These are phyloP conservation scores for Rapana venosa DNA, from an alignment of 2,888 invertebrate genomes.

Conservation along the genomic window DNA sequence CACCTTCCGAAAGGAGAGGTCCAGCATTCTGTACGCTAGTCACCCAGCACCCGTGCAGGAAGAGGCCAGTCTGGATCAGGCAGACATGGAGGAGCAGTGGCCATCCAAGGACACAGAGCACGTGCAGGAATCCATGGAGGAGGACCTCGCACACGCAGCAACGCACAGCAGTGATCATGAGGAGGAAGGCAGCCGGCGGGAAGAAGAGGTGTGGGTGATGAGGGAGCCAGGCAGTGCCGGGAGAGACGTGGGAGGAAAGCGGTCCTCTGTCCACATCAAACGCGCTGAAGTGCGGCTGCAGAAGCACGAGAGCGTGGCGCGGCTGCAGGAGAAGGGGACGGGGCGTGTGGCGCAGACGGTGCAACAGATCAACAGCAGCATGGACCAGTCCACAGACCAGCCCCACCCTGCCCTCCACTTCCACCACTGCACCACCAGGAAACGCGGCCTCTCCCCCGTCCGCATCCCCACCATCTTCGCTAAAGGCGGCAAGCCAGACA, in stretches of 20 bases:
- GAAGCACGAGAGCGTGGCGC: conserved; percentile 67
- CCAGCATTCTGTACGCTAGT: not conserved
- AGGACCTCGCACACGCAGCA: not conserved
- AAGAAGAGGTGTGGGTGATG: conserved; percentile 26
- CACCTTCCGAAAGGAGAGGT: not conserved
- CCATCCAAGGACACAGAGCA: not conserved
- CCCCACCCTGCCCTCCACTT: conserved; percentile 63
- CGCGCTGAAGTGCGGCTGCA: conserved; percentile 62
- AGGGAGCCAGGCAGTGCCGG: not conserved
- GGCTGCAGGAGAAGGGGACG: conserved; percentile 63
- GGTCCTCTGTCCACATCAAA: conserved; percentile 53
- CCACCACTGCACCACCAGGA: conserved; percentile 63
- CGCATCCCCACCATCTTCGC: conserved; percentile 71
- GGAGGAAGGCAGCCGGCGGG: too few species aligned
- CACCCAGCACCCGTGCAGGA: conserved; percentile 3
- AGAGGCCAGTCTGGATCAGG: not conserved
- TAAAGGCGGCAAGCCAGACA: conserved; percentile 52
- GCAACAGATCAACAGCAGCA: conserved; percentile 54
- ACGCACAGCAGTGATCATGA: not conserved
- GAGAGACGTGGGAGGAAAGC: not conserved
- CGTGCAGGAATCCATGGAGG: not conserved
- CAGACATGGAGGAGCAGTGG: not conserved
- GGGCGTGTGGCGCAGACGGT: conserved; percentile 69
- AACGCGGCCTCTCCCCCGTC: conserved; percentile 65
- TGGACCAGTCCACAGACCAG: conserved; percentile 34